phyloP scores from a whole-genome alignment of 2,113 vertebrate species.

The Protobothrops mucrosquamatus region DNA sequence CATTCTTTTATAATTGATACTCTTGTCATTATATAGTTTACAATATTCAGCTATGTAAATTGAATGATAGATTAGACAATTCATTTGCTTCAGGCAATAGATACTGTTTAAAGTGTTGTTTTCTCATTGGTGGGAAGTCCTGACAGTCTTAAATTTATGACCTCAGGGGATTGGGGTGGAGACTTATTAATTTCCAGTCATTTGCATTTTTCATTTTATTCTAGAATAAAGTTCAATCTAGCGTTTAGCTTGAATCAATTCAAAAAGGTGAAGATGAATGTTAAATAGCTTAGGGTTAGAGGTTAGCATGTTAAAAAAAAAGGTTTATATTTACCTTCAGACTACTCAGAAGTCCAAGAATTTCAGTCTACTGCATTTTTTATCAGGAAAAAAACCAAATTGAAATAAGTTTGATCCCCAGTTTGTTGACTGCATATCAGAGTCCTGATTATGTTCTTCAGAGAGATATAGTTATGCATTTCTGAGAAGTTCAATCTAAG shows the following conservation, averaged over 20 bases:
- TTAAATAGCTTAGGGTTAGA: neutral
- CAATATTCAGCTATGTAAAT: neutral
- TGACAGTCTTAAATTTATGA: neutral
- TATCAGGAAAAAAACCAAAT: neutral
- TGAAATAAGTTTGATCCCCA: neutral
- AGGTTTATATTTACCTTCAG: neutral
- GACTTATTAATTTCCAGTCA: neutral
- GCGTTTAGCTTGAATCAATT: neutral
- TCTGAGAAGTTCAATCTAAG: neutral
- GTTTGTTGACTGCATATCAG: neutral
- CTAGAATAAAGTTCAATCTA: neutral
- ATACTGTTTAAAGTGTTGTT: neutral
- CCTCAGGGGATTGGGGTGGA: neutral
- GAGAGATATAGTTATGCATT: neutral
- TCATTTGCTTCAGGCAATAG: neutral
- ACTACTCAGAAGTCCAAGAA: too few relatives aligned
- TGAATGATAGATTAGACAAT: neutral
- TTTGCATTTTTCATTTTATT: neutral
- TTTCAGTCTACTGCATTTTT: neutral
- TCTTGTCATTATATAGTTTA: neutral
- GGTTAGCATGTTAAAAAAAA: neutral
- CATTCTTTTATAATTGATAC: neutral
- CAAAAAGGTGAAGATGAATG: neutral
- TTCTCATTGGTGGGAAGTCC: neutral
- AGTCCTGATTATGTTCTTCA: neutral